These are phyloP conservation scores for Phylloscopus whistleri DNA, from an alignment of 2,113 vertebrate genomes.

Conservation along the genomic window DNA sequence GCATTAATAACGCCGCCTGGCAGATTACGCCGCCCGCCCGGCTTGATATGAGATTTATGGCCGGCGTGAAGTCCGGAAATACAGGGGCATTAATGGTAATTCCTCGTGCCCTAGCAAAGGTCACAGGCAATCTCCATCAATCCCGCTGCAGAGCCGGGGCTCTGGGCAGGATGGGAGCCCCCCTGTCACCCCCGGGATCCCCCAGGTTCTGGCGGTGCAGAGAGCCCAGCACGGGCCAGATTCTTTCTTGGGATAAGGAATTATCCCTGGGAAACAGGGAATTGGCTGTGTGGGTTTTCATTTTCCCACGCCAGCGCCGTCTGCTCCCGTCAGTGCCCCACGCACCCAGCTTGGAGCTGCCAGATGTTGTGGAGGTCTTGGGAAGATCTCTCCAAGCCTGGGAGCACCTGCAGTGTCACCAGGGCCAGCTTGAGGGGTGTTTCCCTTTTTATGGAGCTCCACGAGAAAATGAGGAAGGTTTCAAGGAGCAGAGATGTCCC, in stretches of 20 bases:
- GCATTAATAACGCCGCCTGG: slow-evolving; percentile 5
- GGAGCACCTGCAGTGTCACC: not conserved
- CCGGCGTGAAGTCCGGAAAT: slow-evolving; percentile 24
- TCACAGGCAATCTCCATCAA: slow-evolving; percentile 69
- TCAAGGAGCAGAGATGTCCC: not conserved
- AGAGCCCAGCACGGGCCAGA: slow-evolving; percentile 74
- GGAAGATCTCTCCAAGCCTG: not conserved
- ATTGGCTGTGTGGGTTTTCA: slow-evolving; percentile 81
- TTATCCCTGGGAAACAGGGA: slow-evolving; percentile 78
- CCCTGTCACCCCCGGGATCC: not conserved
- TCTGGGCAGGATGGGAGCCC: rapidly evolving
- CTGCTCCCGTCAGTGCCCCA: slow-evolving; percentile 77
- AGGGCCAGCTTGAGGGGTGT: not conserved
- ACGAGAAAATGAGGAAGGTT: not conserved
- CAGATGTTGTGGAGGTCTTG: not conserved
- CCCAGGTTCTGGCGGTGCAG: slow-evolving; percentile 69
- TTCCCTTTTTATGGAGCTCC: not conserved
- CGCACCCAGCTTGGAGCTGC: not conserved
- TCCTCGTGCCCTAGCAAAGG: slow-evolving; percentile 73
- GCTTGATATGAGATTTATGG: slow-evolving; percentile 64
- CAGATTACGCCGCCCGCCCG: slow-evolving; percentile 39
- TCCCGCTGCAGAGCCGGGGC: slow-evolving; percentile 16
- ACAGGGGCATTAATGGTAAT: slow-evolving; percentile 64
- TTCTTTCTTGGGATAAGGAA: slow-evolving; percentile 72
- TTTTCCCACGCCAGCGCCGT: slow-evolving; percentile 82